Percentiles rank a stretch among this genome's conserved stretches.
phyloP scores from a whole-genome alignment of 2,113 vertebrate species.

The Dermatemys mawii region DNA sequence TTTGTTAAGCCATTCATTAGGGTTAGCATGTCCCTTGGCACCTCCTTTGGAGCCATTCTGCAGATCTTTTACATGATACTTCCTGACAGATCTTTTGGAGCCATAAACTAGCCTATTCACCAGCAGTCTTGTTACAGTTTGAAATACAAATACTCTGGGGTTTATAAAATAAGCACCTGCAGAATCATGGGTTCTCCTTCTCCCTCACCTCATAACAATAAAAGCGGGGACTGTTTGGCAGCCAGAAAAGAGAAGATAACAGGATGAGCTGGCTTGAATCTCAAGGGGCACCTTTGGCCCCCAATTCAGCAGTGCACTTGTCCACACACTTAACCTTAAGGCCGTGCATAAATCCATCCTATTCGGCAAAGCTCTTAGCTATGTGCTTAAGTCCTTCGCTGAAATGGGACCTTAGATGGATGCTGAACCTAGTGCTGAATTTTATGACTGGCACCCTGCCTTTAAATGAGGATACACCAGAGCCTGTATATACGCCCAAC shows the following conservation, averaged over 20 bases:
- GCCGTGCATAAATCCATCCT: background rate
- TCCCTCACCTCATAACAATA: background rate
- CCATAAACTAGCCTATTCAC: background rate
- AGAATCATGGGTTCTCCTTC: background rate
- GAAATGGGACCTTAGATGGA: background rate
- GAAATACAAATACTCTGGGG: background rate
- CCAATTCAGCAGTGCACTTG: background rate
- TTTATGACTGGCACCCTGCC: fast-evolving
- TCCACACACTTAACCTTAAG: constrained; percentile 2
- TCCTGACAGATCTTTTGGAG: background rate
- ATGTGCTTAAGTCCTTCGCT: background rate
- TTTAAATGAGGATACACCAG: fast-evolving
- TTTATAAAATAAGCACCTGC: constrained; percentile 1
- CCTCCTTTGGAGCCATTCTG: background rate
- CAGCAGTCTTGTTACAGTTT: background rate
- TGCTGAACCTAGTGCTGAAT: too few relatives aligned
- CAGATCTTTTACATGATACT: background rate
- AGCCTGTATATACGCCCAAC: background rate
- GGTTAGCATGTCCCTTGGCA: background rate
- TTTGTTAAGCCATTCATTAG: background rate
- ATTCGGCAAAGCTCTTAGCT: background rate
- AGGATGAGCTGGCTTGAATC: background rate
- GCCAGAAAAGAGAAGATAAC: background rate
- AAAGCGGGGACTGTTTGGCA: fast-evolving
- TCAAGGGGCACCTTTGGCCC: background rate